phyloP scores from a whole-genome alignment of 2,888 invertebrate species.

The Caradrina kadenii region DNA sequence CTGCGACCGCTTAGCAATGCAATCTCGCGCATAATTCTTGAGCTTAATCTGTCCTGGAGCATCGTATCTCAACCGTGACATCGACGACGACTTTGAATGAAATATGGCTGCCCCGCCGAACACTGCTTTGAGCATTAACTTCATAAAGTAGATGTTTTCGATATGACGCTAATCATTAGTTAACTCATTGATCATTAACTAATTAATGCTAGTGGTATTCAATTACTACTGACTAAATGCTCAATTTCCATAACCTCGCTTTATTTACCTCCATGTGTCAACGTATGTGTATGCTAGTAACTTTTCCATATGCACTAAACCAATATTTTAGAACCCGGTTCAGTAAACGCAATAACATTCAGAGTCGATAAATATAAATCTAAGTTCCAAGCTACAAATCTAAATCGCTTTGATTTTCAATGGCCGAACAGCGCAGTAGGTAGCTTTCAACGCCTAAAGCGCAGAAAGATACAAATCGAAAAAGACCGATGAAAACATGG shows the following conservation, averaged over 20 bases:
- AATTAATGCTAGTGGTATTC: slow-evolving; percentile 5
- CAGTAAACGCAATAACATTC: slow-evolving; percentile 42
- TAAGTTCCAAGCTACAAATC: slow-evolving; percentile 54
- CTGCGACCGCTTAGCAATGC: slow-evolving; percentile 62
- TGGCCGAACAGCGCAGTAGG: slow-evolving; percentile 56
- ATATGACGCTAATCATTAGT: slow-evolving; percentile 2
- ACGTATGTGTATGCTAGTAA: slow-evolving; percentile 8
- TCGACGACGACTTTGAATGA: slow-evolving; percentile 44
- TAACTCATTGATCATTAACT: slow-evolving; percentile 6
- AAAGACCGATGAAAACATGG: slow-evolving; percentile 68
- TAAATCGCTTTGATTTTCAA: slow-evolving; percentile 62
- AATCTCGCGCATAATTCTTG: slow-evolving; percentile 64
- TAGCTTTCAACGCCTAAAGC: slow-evolving; percentile 65
- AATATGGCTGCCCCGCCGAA: slow-evolving; percentile 44
- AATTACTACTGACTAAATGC: slow-evolving; percentile 15
- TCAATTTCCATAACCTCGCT: slow-evolving; percentile 9
- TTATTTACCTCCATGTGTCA: slow-evolving; percentile 6
- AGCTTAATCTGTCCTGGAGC: slow-evolving; percentile 55
- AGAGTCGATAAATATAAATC: slow-evolving; percentile 48
- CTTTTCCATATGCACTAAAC: slow-evolving; percentile 31
- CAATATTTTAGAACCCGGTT: slow-evolving; percentile 41
- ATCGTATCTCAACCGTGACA: slow-evolving; percentile 53
- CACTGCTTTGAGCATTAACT: slow-evolving; percentile 11
- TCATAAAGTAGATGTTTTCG: slow-evolving; percentile 3
- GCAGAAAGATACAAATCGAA: slow-evolving; percentile 70